Percentiles rank a stretch among this genome's conserved stretches.
phyloP scores from a whole-genome alignment of 2,113 vertebrate species.

The Rhineura floridana region DNA sequence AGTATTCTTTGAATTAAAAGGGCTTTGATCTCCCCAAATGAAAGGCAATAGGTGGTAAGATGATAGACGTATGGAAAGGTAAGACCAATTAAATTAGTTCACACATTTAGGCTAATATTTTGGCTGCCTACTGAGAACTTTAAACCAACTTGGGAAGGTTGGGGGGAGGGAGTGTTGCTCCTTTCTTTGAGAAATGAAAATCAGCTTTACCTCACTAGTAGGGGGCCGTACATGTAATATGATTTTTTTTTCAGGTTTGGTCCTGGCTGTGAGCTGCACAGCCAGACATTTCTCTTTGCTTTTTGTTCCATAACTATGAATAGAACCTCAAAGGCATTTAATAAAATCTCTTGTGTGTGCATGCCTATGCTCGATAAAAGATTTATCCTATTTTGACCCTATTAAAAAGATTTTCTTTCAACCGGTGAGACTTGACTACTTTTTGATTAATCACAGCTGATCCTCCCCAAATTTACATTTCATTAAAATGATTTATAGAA shows the following conservation, averaged over 20 bases:
- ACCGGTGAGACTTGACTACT: constrained; percentile 30
- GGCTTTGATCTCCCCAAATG: constrained; percentile 43
- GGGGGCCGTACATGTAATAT: not conserved
- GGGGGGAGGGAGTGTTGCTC: not conserved
- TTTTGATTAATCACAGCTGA: constrained; percentile 44
- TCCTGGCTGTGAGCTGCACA: constrained; percentile 8
- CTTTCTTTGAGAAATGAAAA: constrained; percentile 29
- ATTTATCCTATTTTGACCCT: constrained; percentile 17
- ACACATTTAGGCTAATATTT: constrained; percentile 40
- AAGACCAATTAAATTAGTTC: constrained; percentile 30
- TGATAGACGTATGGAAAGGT: not conserved
- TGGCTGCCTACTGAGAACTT: not conserved
- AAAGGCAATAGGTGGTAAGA: constrained; percentile 1
- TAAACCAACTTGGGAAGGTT: not conserved
- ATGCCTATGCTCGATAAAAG: constrained; percentile 23
- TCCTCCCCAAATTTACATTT: constrained; percentile 34
- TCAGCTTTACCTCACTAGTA: not conserved
- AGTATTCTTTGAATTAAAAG: constrained; percentile 7
- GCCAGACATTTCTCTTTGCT: not conserved
- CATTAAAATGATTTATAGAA: constrained; percentile 59
- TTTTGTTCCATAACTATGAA: constrained; percentile 35
- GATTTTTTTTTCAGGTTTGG: constrained; percentile 32
- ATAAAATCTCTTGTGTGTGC: not conserved
- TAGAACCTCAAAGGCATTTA: constrained; percentile 41
- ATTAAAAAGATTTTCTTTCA: constrained; percentile 29